Conservation (phyloP, 2,797 vertebrate species). For the Dendrocincla tyrannina region DNA sequence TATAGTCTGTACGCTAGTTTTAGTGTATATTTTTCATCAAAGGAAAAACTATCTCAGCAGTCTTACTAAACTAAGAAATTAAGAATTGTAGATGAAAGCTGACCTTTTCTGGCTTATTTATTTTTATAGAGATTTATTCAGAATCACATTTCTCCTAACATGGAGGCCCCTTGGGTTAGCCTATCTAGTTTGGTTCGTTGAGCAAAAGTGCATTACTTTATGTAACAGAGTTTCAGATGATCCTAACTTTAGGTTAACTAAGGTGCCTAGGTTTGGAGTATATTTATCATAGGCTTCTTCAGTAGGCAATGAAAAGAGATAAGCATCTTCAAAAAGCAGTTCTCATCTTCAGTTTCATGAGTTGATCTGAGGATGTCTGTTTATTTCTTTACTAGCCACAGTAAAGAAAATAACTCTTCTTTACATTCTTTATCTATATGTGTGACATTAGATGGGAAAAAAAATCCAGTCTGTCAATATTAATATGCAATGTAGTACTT, state of each 20-base stretch:
- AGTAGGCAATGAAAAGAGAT: background rate
- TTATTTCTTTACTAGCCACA: background rate
- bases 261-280: background rate
- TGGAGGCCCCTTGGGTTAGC: background rate
- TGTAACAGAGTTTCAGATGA: background rate
- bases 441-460: background rate
- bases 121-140: conserved; percentile 2
- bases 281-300: background rate
- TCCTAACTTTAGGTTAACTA: background rate
- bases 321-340: background rate
- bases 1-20: background rate
- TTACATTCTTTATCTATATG: background rate
- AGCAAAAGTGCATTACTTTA: background rate
- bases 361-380: background rate
- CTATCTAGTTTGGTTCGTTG: background rate
- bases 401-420: background rate
- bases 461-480: background rate
- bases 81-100: background rate
- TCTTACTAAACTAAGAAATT: background rate
- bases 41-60: background rate
- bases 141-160: background rate
- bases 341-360: background rate
- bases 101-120: background rate
- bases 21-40: background rate
- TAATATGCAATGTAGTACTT: background rate